Evolutionary conservation across 2,113 vertebrate species (phyloP).

Genomic region (Microcebus jonahi): DNA sequence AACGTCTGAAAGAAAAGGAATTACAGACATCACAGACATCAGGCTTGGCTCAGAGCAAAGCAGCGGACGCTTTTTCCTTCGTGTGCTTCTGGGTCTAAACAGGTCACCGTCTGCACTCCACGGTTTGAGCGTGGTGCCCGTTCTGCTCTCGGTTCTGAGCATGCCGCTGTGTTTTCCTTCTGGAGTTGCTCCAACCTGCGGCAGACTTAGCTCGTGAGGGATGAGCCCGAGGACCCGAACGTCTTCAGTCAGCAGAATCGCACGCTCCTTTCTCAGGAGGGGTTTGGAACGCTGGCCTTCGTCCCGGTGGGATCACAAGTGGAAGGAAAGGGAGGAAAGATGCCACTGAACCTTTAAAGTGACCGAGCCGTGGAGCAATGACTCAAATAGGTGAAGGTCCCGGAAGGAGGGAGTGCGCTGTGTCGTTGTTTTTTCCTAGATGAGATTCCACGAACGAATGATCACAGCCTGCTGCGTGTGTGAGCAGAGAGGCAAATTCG

Average conservation of each 20-base stretch:
- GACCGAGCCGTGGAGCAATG: background rate
- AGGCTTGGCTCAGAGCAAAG: conserved; percentile 20
- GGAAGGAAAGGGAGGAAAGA: conserved; percentile 44
- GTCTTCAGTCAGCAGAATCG: background rate
- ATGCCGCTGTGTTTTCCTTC: background rate
- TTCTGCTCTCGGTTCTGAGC: background rate
- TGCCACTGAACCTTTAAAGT: background rate
- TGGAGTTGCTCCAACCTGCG: background rate
- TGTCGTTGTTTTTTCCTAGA: background rate
- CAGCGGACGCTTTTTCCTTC: background rate
- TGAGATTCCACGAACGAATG: accelerated
- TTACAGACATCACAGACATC: background rate
- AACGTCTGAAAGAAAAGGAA: conserved; percentile 21
- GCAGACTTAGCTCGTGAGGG: background rate
- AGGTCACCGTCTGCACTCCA: background rate
- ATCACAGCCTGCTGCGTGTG: background rate
- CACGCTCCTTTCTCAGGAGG: background rate
- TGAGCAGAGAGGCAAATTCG: background rate
- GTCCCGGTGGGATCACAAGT: background rate
- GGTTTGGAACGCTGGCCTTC: background rate
- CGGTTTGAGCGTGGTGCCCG: background rate
- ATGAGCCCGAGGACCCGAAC: conserved; percentile 1
- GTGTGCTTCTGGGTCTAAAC: background rate
- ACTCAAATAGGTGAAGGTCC: background rate
- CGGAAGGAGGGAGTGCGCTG: background rate